A percentile compares a stretch with the other conserved stretches of the same genome.
Evolutionary conservation across 2,888 invertebrate genomes (phyloP).

Genomic region (Stomorhina lunata): DNA sequence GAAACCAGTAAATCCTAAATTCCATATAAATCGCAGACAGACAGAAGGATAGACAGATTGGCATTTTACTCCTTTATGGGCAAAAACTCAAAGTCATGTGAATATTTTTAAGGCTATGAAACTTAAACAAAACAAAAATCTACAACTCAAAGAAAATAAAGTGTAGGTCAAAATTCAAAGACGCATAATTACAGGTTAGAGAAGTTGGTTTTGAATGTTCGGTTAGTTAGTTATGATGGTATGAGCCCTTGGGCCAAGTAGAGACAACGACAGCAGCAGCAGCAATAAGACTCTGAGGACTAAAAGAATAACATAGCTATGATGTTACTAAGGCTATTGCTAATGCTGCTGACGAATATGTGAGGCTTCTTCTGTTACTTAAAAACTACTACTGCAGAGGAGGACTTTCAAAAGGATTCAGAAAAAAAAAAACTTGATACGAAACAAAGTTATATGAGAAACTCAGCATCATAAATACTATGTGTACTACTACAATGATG

Average conservation of each 20-base stretch:
- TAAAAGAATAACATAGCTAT: conserved; percentile 30
- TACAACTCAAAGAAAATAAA: conserved; percentile 67
- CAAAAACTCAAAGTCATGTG: conserved; percentile 53
- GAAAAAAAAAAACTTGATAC: neutral
- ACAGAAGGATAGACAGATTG: conserved; percentile 2
- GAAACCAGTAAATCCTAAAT: conserved; percentile 52
- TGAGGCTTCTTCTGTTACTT: conserved; percentile 46
- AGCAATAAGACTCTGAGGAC: neutral
- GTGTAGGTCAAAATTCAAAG: conserved; percentile 72
- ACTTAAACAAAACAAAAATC: conserved; percentile 69
- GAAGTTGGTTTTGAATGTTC: too few species aligned
- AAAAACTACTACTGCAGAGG: conserved; percentile 29
- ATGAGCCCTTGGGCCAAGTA: conserved; percentile 54
- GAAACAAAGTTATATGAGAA: conserved; percentile 28
- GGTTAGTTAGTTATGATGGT: too few species aligned
- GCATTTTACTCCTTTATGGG: neutral
- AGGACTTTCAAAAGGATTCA: conserved; percentile 49
- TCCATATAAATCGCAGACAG: conserved; percentile 57
- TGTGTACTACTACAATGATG: conserved; percentile 50
- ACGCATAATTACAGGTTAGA: conserved; percentile 75
- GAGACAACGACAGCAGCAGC: conserved; percentile 26
- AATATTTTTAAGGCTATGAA: conserved; percentile 62
- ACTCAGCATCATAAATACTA: conserved; percentile 21
- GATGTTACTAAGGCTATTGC: conserved; percentile 4
- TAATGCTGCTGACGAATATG: conserved; percentile 24